phyloP scores from a whole-genome alignment of 2,113 vertebrate species.

The Orycteropus afer region DNA sequence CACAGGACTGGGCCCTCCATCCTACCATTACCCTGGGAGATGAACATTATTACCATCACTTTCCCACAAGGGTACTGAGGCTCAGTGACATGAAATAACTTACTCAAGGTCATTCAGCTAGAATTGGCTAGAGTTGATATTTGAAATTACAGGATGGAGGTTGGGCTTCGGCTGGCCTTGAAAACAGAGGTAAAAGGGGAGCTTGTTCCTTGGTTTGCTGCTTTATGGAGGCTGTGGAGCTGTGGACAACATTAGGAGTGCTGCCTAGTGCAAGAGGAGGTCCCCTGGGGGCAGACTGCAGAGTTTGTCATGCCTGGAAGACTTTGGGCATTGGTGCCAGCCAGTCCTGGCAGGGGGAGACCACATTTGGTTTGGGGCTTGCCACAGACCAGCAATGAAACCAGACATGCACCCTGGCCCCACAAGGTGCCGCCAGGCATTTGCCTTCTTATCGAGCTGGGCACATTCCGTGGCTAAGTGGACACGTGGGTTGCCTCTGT shows the following conservation, averaged over 20 bases:
- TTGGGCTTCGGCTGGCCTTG: not conserved
- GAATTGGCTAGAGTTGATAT: not conserved
- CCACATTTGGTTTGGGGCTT: not conserved
- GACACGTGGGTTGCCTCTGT: conserved; percentile 42
- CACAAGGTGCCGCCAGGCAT: conserved; percentile 33
- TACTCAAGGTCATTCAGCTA: not conserved
- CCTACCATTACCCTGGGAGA: not conserved
- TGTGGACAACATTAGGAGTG: not conserved
- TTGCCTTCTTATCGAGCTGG: conserved; percentile 72
- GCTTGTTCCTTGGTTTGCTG: not conserved
- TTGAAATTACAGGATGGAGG: not conserved
- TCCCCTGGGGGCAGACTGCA: not conserved
- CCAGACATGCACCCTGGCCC: not conserved
- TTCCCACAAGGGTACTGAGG: not conserved
- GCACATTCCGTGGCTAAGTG: conserved; percentile 61
- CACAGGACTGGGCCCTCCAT: not conserved
- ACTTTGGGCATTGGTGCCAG: not conserved
- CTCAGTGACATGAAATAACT: not conserved
- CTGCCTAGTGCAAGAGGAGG: not conserved
- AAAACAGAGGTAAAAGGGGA: not conserved
- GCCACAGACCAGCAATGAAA: conserved; percentile 44
- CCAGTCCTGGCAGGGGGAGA: conserved; percentile 53
- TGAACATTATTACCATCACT: not conserved
- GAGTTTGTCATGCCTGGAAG: not conserved
- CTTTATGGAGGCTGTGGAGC: not conserved